Percentiles rank a stretch among this genome's conserved stretches.
phyloP scores from a whole-genome alignment of 2,113 vertebrate species.

The Stictonetta naevosa region DNA sequence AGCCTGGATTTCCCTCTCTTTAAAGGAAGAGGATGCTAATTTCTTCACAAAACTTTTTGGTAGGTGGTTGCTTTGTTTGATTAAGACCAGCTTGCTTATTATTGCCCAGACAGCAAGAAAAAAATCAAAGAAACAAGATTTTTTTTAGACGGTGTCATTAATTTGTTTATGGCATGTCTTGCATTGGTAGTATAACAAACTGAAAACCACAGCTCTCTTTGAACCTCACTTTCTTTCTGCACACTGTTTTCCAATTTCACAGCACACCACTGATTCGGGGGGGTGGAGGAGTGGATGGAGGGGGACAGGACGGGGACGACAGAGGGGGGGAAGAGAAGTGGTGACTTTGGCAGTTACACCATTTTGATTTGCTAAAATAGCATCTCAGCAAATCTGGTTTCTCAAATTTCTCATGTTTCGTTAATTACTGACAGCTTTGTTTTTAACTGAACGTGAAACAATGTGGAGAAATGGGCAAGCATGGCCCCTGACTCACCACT shows the following conservation, averaged over 20 bases:
- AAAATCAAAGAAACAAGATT: neutral
- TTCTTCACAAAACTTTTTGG: neutral
- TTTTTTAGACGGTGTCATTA: slow-evolving; percentile 4
- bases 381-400: slow-evolving; percentile 75
- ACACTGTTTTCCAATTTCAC: slow-evolving; percentile 50
- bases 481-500: slow-evolving; percentile 59
- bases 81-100: neutral
- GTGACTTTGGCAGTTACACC: slow-evolving; percentile 68
- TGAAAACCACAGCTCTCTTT: slow-evolving; percentile 50
- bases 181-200: slow-evolving; percentile 17
- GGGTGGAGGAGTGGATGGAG: neutral
- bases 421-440: slow-evolving; percentile 78
- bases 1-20: neutral
- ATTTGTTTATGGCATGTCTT: slow-evolving; percentile 66
- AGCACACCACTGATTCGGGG: slow-evolving; percentile 27
- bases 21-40: neutral
- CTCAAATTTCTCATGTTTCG: slow-evolving; percentile 75
- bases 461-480: slow-evolving; percentile 67
- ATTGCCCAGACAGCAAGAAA: slow-evolving; percentile 12
- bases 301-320: too few relatives aligned
- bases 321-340: slow-evolving; percentile 32
- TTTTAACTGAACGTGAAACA: slow-evolving; percentile 78
- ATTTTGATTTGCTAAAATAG: slow-evolving; percentile 74
- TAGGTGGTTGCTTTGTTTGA: neutral
- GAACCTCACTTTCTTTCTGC: slow-evolving; percentile 68